These are phyloP conservation scores for Fulica atra DNA, from an alignment of 2,113 vertebrate species.

Conservation along the genomic window DNA sequence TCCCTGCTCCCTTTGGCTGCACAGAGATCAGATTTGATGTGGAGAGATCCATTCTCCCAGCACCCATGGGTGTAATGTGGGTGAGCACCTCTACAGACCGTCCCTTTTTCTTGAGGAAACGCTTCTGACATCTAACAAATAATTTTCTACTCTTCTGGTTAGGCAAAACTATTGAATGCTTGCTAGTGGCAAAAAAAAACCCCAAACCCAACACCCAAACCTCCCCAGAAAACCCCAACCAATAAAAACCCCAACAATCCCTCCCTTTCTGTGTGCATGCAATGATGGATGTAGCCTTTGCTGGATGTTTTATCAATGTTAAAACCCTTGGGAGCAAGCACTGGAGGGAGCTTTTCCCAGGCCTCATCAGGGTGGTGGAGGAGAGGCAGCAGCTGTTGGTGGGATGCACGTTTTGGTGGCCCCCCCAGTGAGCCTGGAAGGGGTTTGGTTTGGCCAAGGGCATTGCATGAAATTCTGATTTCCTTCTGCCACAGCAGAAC, in stretches of 20 bases:
- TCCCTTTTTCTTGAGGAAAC: not conserved
- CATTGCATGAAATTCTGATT: not conserved
- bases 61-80: rapidly evolving
- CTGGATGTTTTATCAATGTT: not conserved
- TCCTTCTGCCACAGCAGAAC: not conserved
- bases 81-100: not conserved
- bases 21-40: not conserved
- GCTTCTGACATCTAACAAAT: not conserved
- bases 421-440: not conserved
- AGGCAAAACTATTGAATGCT: not conserved
- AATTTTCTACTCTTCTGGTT: not conserved
- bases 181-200: rapidly evolving
- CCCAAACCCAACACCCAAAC: not conserved
- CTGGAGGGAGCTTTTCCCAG: rapidly evolving
- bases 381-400: not conserved
- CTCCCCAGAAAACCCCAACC: not conserved
- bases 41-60: not conserved
- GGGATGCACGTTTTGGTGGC: not conserved
- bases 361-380: not conserved
- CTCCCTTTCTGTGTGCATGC: rapidly evolving
- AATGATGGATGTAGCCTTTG: not conserved
- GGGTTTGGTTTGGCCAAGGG: not conserved
- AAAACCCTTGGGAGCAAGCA: rapidly evolving
- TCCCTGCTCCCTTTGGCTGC: not conserved
- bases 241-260: not conserved